These are phyloP conservation scores for roundworm (Caenorhabditis elegans) DNA, from an alignment of 1,140 invertebrate species.

Conservation along the genomic window DNA sequence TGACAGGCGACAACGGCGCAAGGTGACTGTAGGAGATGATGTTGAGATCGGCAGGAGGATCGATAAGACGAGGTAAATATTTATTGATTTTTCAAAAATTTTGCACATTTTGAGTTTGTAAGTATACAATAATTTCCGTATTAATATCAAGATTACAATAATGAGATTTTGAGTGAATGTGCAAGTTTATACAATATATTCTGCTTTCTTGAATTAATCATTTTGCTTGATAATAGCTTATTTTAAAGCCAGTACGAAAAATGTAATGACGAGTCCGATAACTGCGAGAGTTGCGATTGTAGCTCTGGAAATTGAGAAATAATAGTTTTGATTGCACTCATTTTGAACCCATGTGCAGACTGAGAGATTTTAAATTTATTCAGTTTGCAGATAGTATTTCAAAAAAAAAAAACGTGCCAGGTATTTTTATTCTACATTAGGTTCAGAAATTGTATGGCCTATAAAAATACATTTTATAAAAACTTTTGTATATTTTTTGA, in stretches of 20 bases:
- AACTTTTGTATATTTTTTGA: no score
- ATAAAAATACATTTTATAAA: no score
- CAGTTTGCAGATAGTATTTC: no score
- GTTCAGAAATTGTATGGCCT: no score
- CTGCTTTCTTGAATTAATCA: no score
- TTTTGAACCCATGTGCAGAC: no score
- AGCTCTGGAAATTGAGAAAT: neutral
- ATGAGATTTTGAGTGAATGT: neutral
- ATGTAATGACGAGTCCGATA: neutral
- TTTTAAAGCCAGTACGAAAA: neutral
- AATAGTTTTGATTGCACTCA: no score
- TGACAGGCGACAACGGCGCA: neutral
- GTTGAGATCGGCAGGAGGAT: neutral
- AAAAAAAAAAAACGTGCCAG: no score
- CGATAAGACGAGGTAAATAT: constrained; percentile 6
- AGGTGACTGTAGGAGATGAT: neutral
- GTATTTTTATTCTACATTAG: no score
- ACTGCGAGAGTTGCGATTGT: neutral
- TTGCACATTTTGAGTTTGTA: neutral
- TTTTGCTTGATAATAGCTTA: no score
- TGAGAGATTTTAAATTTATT: no score
- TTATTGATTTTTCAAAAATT: neutral
- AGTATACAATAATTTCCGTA: neutral
- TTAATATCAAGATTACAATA: neutral
- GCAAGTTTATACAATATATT: neutral